Evolutionary conservation across 1,140 invertebrate species (phyloP), one percentile per base, ranked within the genome.

Genomic region (Drosophila ohnishii): DNA sequence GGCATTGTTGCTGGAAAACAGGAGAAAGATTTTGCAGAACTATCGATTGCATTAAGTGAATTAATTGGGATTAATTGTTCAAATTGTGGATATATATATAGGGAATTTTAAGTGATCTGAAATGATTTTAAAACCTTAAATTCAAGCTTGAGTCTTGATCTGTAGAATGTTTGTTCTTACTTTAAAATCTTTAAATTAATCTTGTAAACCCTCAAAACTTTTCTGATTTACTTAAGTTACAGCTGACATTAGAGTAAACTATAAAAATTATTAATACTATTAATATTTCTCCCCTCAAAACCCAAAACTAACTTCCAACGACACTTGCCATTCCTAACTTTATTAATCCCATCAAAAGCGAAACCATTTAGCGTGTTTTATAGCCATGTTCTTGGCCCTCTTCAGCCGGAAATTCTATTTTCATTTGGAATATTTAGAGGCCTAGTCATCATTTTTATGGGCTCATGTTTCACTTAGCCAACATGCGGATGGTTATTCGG

Each of bases 391-490:
- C 11, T 65, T 40, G 35, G 35, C n/a, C 40, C 30, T 72, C 10
- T 6, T n/a, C 30, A 9, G 32, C 13, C 45, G 39, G 66, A 34
- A 34, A 28, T 56, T 39, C 47, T 56, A n/a, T 56, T 58, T 70
- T 71, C 42, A 69, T 69, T 71, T 59, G 44, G 51, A 48, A 71
- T 71, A 59, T 72, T 71, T 42, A 32, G 35, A 71, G 66, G 53
- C 66, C 25, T 56, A 61, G 53, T 66, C 51, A 83, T 87, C 67
- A 71, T 74, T 87, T 87, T 87, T 87, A 87, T 88, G 42, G 67
- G 42, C 69, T 81, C 75, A 76, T 86, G 83, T 87, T 83, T 86
- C 83, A 79, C 83, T 86, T 82, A 81, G 57, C 47, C 74, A 77
- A 72, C 74, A 66, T 63, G 62, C 30, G 78, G 50, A 63, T 55